Evolutionary conservation across 2,888 invertebrate species (phyloP).

Genomic region (Chirona hameri): DNA sequence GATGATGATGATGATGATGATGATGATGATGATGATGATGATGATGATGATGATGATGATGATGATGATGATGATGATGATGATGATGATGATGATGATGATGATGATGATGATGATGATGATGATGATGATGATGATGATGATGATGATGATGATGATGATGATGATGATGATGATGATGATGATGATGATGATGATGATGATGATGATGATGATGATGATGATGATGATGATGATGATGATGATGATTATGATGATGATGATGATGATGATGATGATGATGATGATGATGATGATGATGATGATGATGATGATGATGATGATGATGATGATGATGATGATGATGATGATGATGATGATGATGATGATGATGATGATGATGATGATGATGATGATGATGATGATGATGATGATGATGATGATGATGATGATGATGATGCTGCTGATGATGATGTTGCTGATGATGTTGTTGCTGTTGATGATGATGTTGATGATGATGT

Average conservation of each 20-base stretch:
- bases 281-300: slow-evolving; percentile 22
- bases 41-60: slow-evolving; percentile 22
- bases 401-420: slow-evolving; percentile 22
- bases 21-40: slow-evolving; percentile 22
- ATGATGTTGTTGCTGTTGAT: no score
- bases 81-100: slow-evolving; percentile 22
- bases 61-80: slow-evolving; percentile 22
- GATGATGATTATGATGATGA: no score
- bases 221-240: no score
- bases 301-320: slow-evolving; percentile 22
- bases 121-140: slow-evolving; percentile 22
- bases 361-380: slow-evolving; percentile 22
- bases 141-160: slow-evolving; percentile 22
- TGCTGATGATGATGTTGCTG: no score
- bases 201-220: slow-evolving; percentile 22
- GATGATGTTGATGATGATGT: no score
- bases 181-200: slow-evolving; percentile 22
- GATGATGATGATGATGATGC: no score
- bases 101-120: slow-evolving; percentile 22
- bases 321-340: slow-evolving; percentile 22
- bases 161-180: slow-evolving; percentile 22
- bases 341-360: slow-evolving; percentile 22
- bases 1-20: slow-evolving; percentile 22
- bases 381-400: slow-evolving; percentile 22
- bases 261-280: no score